Evolutionary conservation across 2,888 invertebrate species (phyloP).

Genomic region (Diloba caeruleocephala): DNA sequence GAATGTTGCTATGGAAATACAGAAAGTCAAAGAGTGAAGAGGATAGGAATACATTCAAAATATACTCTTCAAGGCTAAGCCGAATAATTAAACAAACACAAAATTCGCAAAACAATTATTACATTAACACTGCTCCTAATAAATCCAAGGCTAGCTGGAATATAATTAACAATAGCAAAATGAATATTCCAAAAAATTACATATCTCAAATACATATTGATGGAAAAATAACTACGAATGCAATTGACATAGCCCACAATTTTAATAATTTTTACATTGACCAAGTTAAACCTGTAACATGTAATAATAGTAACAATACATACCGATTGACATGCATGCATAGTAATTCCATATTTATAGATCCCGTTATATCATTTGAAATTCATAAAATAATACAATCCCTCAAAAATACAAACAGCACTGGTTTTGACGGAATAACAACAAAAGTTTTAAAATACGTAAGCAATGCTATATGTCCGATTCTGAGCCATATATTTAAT

Average conservation of each 20-base stretch:
- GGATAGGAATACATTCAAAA: not conserved
- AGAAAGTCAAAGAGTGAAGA: not conserved
- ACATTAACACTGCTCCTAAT: constrained; percentile 6
- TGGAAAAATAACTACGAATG: not conserved
- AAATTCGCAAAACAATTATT: constrained; percentile 8
- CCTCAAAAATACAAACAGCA: constrained; percentile 24
- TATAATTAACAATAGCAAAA: constrained; percentile 7
- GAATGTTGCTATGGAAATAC: constrained; percentile 10
- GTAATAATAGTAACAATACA: not conserved
- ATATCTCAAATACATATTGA: not conserved
- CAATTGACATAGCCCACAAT: constrained; percentile 6
- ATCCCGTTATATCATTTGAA: constrained; percentile 9
- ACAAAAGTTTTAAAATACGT: constrained; percentile 14
- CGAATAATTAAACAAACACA: constrained; percentile 8
- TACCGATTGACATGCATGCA: not conserved
- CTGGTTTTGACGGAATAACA: constrained; percentile 21
- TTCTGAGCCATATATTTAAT: not conserved
- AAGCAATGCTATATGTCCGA: not conserved
- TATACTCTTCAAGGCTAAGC: not conserved
- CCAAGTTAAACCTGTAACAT: not conserved
- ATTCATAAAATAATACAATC: constrained; percentile 14
- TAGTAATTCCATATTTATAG: constrained; percentile 14
- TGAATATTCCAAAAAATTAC: constrained; percentile 6
- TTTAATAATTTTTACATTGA: constrained; percentile 19
- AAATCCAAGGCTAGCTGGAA: constrained; percentile 13